These are phyloP conservation scores for Pelobates cultripes DNA, from an alignment of 2,797 vertebrate genomes.

Conservation along the genomic window DNA sequence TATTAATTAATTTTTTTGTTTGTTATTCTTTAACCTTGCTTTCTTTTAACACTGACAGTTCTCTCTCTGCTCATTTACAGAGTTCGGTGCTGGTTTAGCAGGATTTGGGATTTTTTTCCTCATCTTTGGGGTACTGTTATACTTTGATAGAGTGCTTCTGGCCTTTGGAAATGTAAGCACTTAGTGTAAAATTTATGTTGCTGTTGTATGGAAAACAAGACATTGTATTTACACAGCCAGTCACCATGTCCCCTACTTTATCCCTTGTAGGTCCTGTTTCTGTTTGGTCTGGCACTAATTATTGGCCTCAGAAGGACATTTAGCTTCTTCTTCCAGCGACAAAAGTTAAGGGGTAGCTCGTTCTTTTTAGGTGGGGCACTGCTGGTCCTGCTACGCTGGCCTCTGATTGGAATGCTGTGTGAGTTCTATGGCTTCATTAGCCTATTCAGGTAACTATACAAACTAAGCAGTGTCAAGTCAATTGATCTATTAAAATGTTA, in stretches of 20 bases:
- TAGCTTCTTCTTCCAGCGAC: conserved; percentile 86
- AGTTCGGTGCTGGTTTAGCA: conserved; percentile 81
- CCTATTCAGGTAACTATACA: conserved; percentile 79
- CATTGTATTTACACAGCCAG: too few relatives aligned
- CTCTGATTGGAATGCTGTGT: conserved; percentile 83
- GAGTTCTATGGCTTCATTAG: conserved; percentile 85
- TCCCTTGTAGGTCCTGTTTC: conserved; percentile 79
- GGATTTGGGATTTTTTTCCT: conserved; percentile 88
- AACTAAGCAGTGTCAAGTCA: conserved; percentile 3
- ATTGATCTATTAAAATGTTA: neutral
- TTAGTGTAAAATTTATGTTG: neutral
- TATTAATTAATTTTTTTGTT: too few relatives aligned
- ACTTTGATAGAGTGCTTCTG: conserved; percentile 89
- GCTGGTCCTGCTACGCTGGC: conserved; percentile 84
- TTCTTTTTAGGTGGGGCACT: conserved; percentile 86
- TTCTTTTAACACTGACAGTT: neutral
- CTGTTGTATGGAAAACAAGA: too few relatives aligned
- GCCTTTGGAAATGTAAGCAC: conserved; percentile 91
- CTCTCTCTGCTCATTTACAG: conserved; percentile 66
- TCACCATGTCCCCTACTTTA: neutral
- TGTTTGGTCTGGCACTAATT: conserved; percentile 81
- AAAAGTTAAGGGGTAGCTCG: conserved; percentile 81
- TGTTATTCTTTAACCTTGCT: too few relatives aligned
- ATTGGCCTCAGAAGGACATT: conserved; percentile 80
- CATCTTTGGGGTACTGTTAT: conserved; percentile 84